A percentile compares a stretch with the other conserved stretches of the same genome.
Evolutionary conservation across 2,888 invertebrate species (phyloP).

Genomic region (Macrophya alboannulata): DNA sequence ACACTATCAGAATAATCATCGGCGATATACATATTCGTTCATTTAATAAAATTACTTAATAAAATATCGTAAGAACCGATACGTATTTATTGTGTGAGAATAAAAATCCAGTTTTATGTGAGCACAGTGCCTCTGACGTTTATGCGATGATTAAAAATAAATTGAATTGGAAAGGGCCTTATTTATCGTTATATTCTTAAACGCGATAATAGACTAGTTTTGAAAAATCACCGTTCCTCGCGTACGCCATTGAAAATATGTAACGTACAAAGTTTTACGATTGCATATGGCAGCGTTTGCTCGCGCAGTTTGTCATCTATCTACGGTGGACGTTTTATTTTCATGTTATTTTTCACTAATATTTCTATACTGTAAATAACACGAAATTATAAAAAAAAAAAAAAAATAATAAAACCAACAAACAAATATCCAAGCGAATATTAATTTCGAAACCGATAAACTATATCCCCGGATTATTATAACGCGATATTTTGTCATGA

Average conservation of each 20-base stretch:
- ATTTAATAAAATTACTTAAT: background rate
- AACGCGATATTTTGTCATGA: background rate
- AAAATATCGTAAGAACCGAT: background rate
- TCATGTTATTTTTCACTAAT: constrained; percentile 24
- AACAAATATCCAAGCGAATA: background rate
- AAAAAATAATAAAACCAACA: no score
- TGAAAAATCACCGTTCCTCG: constrained; percentile 7
- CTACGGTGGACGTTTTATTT: constrained; percentile 26
- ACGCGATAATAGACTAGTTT: background rate
- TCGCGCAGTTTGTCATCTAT: constrained; percentile 11
- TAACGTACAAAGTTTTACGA: background rate
- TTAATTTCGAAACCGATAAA: background rate
- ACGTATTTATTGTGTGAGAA: background rate
- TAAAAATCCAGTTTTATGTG: background rate
- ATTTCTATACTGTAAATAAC: constrained; percentile 34
- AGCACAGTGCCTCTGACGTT: background rate
- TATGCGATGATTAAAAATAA: background rate
- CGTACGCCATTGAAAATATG: constrained; percentile 30
- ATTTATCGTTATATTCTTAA: background rate
- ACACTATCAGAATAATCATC: background rate
- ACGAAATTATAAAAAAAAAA: background rate
- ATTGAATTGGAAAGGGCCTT: background rate
- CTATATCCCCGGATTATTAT: background rate
- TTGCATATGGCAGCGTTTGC: constrained; percentile 53
- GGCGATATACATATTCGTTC: background rate